A percentile compares a stretch with the other conserved stretches of the same genome.
These are phyloP conservation scores for Alosa sapidissima DNA, from an alignment of 2,797 vertebrate genomes.

Conservation along the genomic window DNA sequence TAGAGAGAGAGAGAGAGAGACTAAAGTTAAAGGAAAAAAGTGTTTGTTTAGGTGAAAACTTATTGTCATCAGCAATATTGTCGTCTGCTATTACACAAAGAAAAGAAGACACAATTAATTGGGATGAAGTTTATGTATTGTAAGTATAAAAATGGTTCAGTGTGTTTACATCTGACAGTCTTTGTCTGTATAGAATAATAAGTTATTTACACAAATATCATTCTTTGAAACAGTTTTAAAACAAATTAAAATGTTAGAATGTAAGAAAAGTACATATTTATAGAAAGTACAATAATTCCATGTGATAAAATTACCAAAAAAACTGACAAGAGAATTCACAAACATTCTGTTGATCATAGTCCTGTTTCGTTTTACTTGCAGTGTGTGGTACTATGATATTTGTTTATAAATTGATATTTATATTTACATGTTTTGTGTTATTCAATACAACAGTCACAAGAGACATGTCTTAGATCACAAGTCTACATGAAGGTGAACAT, in stretches of 20 bases:
- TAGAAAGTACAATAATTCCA: neutral
- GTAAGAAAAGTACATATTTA: neutral
- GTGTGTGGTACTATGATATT: neutral
- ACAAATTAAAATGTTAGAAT: neutral
- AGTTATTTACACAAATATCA: neutral
- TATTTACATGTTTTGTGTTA: neutral
- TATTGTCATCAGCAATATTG: neutral
- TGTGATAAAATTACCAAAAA: neutral
- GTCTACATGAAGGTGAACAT: neutral
- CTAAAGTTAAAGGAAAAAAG: too few relatives aligned
- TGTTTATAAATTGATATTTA: neutral
- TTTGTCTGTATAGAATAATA: neutral
- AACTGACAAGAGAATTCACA: neutral
- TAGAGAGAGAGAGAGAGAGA: too few relatives aligned
- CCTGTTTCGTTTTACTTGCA: neutral
- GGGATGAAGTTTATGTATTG: neutral
- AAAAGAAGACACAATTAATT: neutral
- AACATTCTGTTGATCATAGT: neutral
- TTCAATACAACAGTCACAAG: neutral
- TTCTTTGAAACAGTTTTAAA: neutral
- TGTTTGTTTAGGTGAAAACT: neutral
- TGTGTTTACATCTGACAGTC: constrained; percentile 14
- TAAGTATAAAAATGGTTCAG: constrained; percentile 2
- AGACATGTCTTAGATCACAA: neutral
- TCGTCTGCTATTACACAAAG: constrained; percentile 3